Evolutionary conservation across 2,797 vertebrate species (phyloP).

Genomic region (Onychomys arenicola): DNA sequence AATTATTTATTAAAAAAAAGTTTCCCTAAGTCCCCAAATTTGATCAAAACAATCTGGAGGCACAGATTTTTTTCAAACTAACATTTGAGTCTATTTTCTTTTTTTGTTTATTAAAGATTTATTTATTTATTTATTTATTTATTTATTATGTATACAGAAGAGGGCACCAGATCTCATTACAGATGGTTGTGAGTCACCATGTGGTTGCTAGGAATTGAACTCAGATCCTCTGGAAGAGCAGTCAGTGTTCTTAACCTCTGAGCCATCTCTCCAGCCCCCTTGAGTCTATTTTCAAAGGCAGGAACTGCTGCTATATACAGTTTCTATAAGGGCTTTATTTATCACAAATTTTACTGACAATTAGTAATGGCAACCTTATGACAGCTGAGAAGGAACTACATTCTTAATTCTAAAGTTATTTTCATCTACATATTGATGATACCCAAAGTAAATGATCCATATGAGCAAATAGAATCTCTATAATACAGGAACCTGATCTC

Average conservation of each 20-base stretch:
- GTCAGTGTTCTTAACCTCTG: too few species aligned
- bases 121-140: too few species aligned
- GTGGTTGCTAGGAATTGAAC: too few species aligned
- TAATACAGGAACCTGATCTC: not conserved
- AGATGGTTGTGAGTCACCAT: too few species aligned
- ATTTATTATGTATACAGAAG: too few species aligned
- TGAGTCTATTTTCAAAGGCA: not conserved
- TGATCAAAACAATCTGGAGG: not conserved
- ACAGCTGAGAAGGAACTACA: not conserved
- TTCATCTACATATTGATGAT: not conserved
- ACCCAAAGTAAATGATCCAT: not conserved
- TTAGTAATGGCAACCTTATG: not conserved
- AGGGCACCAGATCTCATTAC: too few species aligned
- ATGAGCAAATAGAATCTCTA: not conserved
- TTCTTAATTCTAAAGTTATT: conserved; percentile 13
- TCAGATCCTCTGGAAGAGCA: too few species aligned
- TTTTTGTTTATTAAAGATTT: too few species aligned
- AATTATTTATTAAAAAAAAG: too few species aligned
- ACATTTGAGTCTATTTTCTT: not conserved
- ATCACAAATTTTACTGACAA: not conserved
- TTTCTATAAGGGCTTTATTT: not conserved
- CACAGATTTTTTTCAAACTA: not conserved
- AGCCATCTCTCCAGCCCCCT: too few species aligned
- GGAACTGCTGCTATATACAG: not conserved
- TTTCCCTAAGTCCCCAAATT: not conserved